Evolutionary conservation across 1,140 invertebrate species (phyloP).

Genomic region (Popillia japonica): DNA sequence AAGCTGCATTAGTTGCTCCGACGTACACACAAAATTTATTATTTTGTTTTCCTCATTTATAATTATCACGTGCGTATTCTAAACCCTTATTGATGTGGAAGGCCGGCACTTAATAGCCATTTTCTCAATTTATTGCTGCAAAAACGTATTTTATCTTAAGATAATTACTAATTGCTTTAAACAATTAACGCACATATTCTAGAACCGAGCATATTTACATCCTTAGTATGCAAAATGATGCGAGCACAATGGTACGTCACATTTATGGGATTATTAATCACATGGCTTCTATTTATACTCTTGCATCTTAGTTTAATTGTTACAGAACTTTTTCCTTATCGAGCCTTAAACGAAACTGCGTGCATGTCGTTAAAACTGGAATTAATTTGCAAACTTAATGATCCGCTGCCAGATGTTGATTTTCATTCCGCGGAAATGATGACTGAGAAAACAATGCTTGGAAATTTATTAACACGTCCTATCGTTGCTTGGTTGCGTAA

Average conservation of each 20-base stretch:
- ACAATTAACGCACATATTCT: background rate
- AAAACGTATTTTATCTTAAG: background rate
- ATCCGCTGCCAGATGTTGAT: background rate
- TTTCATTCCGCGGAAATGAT: background rate
- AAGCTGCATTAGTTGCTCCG: no score
- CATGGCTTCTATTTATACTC: slow-evolving; percentile 15
- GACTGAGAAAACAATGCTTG: background rate
- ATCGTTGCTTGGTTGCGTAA: background rate
- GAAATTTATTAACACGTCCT: background rate
- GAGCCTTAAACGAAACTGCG: background rate
- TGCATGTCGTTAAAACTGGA: slow-evolving; percentile 19
- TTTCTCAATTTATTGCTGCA: background rate
- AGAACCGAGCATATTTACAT: background rate
- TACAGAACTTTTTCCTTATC: slow-evolving; percentile 14
- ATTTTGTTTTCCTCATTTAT: background rate
- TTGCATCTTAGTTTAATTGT: slow-evolving; percentile 24
- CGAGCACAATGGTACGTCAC: background rate
- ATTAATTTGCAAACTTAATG: background rate
- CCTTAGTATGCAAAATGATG: slow-evolving; percentile 26
- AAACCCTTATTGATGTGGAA: background rate
- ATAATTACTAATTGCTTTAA: background rate
- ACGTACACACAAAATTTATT: background rate
- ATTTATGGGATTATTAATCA: slow-evolving; percentile 15
- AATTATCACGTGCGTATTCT: background rate
- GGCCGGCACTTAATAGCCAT: background rate